Percentiles rank a stretch among this genome's conserved stretches.
phyloP scores from a whole-genome alignment of 2,113 vertebrate genomes.

The Sorex fumeus region DNA sequence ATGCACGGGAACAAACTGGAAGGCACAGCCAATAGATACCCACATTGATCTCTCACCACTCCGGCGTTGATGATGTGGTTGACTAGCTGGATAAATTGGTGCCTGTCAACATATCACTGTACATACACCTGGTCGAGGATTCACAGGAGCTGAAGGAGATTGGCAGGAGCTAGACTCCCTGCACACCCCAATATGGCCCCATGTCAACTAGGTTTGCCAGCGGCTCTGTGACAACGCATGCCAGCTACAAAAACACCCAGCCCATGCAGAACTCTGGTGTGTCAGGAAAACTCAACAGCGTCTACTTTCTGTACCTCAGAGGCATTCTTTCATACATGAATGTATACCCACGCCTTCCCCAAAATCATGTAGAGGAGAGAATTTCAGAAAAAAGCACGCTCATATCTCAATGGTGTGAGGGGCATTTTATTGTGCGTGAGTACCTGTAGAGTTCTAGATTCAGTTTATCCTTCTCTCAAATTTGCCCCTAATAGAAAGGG shows the following conservation, averaged over 20 bases:
- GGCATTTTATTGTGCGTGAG: not conserved
- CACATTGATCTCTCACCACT: not conserved
- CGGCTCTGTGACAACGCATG: not conserved
- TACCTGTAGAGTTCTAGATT: not conserved
- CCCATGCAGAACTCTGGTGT: fast-evolving
- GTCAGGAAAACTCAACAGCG: not conserved
- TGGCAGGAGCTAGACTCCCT: not conserved
- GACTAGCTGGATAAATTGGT: conserved; percentile 12
- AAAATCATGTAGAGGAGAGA: not conserved
- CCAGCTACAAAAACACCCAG: fast-evolving
- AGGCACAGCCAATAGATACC: not conserved
- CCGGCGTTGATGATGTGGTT: not conserved
- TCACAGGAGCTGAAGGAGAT: not conserved
- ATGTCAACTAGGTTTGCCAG: not conserved
- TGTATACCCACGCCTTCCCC: not conserved
- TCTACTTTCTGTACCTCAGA: not conserved
- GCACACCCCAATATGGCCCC: not conserved
- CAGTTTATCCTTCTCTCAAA: not conserved
- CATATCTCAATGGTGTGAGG: not conserved
- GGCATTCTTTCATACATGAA: not conserved
- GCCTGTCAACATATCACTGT: not conserved
- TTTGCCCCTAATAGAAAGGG: not conserved
- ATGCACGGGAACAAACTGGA: not conserved
- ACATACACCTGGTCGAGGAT: not conserved
- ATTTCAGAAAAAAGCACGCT: not conserved